Percentiles rank a stretch among this genome's conserved stretches.
Conservation (phyloP, 2,113 vertebrate species). For the Stictonetta naevosa region DNA sequence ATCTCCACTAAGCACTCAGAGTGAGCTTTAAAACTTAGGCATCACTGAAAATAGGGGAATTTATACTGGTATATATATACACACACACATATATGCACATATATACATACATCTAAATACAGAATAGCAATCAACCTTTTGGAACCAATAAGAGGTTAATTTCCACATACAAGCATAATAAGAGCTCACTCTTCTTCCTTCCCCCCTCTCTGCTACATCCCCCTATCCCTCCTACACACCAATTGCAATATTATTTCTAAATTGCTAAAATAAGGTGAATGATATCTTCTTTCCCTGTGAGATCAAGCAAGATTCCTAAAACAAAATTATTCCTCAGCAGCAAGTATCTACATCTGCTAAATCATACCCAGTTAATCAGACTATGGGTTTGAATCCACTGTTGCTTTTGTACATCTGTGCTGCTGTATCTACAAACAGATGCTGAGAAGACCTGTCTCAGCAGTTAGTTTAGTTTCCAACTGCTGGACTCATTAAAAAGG, state of each 20-base stretch:
- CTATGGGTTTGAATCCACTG: not conserved
- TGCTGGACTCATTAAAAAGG: not conserved
- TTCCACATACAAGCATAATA: not conserved
- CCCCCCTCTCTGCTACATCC: not conserved
- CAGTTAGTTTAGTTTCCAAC: not conserved
- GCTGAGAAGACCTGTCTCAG: not conserved
- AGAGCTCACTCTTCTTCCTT: not conserved
- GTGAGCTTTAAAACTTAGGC: not conserved
- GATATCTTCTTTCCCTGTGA: not conserved
- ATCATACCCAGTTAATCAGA: not conserved
- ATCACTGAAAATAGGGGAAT: not conserved
- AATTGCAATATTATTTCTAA: slow-evolving; percentile 7
- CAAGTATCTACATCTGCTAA: not conserved
- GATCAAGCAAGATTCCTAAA: not conserved
- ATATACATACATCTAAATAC: not conserved
- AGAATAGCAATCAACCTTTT: not conserved
- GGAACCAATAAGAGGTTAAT: not conserved
- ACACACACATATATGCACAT: not conserved
- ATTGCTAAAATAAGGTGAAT: not conserved
- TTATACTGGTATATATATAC: not conserved
- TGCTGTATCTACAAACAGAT: not conserved
- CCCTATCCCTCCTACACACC: not conserved
- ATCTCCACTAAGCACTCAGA: not conserved
- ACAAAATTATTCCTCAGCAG: not conserved
- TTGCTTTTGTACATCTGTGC: not conserved